Conservation (phyloP, 2,113 vertebrate species). For the Peromyscus leucopus region DNA sequence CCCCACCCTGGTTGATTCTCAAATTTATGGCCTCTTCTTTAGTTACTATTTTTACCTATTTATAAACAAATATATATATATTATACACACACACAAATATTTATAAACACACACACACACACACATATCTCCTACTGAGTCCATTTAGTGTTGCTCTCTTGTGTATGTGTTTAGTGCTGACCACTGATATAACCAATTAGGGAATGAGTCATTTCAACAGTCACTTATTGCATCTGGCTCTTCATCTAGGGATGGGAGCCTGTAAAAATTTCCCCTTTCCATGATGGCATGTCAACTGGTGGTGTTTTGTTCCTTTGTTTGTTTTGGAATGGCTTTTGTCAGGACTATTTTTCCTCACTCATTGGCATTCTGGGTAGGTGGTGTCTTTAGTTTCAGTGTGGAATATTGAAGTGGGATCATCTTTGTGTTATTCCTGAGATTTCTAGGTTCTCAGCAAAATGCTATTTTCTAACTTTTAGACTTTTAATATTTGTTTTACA, state of each 20-base stretch:
- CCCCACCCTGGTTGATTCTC: background rate
- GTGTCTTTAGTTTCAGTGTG: background rate
- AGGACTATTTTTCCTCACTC: background rate
- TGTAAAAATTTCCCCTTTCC: background rate
- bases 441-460: background rate
- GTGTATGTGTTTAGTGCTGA: background rate
- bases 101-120: too few relatives aligned
- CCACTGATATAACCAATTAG: background rate
- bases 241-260: background rate
- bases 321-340: background rate
- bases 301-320: background rate
- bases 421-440: background rate
- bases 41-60: background rate
- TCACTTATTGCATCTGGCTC: background rate
- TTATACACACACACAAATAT: background rate
- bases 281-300: background rate
- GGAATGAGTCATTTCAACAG: background rate
- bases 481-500: background rate
- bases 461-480: background rate
- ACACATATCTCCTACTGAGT: background rate
- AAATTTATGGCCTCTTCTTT: background rate
- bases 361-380: too few relatives aligned
- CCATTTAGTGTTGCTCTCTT: background rate
- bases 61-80: background rate
- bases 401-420: rapidly evolving